Evolutionary conservation across 2,888 invertebrate genomes (phyloP).

Genomic region (Onthophagus sagittarius): DNA sequence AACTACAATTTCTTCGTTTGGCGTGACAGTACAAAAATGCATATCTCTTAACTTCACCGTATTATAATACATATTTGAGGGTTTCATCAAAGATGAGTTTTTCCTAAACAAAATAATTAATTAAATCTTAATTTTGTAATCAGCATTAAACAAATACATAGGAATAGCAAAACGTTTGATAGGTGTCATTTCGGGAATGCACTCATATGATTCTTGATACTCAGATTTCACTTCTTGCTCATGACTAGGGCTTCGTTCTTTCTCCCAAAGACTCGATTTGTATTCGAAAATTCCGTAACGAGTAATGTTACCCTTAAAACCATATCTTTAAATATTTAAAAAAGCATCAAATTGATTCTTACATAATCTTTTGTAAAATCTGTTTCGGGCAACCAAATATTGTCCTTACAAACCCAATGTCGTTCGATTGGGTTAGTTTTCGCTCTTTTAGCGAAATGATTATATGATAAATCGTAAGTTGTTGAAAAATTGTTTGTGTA

Average conservation of each 20-base stretch:
- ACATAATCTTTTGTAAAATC: conserved; percentile 38
- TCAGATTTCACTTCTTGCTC: conserved; percentile 34
- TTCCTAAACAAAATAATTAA: not conserved
- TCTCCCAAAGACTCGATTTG: conserved; percentile 50
- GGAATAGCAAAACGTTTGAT: conserved; percentile 20
- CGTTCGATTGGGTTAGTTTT: conserved; percentile 38
- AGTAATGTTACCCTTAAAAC: conserved; percentile 49
- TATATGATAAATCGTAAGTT: conserved; percentile 53
- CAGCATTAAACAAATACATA: not conserved
- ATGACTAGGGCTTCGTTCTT: conserved; percentile 49
- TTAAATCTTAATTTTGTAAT: not conserved
- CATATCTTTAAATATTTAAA: not conserved
- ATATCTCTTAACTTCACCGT: conserved; percentile 16
- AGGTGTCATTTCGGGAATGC: conserved; percentile 45
- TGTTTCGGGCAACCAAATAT: conserved; percentile 20
- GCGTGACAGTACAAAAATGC: conserved; percentile 20
- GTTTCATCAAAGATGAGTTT: conserved; percentile 21
- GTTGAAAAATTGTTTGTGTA: conserved; percentile 53
- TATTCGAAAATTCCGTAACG: conserved; percentile 50
- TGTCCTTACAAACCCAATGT: conserved; percentile 15
- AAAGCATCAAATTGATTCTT: not conserved
- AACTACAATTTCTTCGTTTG: conserved; percentile 23
- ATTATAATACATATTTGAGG: conserved; percentile 8
- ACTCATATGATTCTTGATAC: conserved; percentile 48
- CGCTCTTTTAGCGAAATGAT: conserved; percentile 53